Evolutionary conservation across 2,113 vertebrate species (phyloP), one percentile per base, ranked within the genome.

Genomic region (Progne subis): DNA sequence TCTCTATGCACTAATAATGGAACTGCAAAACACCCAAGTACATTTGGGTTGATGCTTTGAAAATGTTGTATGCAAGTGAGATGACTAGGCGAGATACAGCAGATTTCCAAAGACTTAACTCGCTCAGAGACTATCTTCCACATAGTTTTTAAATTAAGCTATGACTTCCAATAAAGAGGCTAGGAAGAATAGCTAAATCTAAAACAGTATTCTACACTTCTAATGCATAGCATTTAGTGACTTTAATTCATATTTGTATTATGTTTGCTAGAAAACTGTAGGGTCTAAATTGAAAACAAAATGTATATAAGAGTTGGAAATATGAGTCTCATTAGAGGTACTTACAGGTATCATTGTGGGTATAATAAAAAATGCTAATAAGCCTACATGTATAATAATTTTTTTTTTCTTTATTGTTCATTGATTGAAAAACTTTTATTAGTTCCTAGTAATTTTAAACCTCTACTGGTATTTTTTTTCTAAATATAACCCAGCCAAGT

Each of bases 261-360:
- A 32, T 25, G 9, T 37, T 83, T 75, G 4, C 28, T 67, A 47
- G 24, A 32, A 79, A 55, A 61, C 7, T 59, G 5, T 49, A n/a
- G 34, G 11, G 14, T 68, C 67, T 82, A 39, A 50, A 50, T 39
- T 59, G 39, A 88, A 74, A 90, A 8, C 14, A 70, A 76, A 95
- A 41, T 34, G 11, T 57, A 49, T 67, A 75, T 94, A 88, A 77
- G 18, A 31, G 84, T 50, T 84, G 80, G 26, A 95, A 84, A 78
- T 84, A 67, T 12, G 5, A 3, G 1, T 76, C 18, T 74, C 18
- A 32, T 91, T 84, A 89, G 47, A 83, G 8, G 12, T 52, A 55
- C 25, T 78, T 57, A 19, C 0, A 7, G 14, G 5, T 63, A n/a
- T 43, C 74, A 52, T 59, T 74, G 25, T 0, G 0, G 5, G 6